Conservation (phyloP, 2,888 invertebrate genomes). For the Philonicus albiceps region DNA sequence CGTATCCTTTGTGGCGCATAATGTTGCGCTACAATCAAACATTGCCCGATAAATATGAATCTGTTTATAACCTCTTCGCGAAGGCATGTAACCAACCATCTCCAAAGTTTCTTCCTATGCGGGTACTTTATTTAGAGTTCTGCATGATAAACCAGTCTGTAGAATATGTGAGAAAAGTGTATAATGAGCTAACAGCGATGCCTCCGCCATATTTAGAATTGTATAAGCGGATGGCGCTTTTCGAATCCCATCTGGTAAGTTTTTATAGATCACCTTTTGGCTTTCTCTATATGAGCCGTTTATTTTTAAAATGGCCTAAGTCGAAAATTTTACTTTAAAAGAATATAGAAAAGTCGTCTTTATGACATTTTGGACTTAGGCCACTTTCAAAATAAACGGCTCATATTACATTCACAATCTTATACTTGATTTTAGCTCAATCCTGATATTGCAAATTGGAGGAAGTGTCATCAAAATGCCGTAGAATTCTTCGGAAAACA, state of each 20-base stretch:
- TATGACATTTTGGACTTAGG: too few species aligned
- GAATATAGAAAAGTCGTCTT: too few species aligned
- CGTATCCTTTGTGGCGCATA: slow-evolving; percentile 55
- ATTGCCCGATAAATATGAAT: slow-evolving; percentile 52
- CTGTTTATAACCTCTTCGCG: slow-evolving; percentile 54
- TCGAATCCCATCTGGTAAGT: slow-evolving; percentile 62
- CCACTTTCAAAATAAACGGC: too few species aligned
- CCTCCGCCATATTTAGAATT: slow-evolving; percentile 70
- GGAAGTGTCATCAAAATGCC: slow-evolving; percentile 71
- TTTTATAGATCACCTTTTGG: slow-evolving; percentile 47
- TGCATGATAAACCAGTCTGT: slow-evolving; percentile 61
- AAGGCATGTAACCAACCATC: slow-evolving; percentile 54
- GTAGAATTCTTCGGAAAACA: slow-evolving; percentile 72
- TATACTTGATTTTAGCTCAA: slow-evolving; percentile 53
- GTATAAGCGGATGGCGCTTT: slow-evolving; percentile 68
- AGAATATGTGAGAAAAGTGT: slow-evolving; percentile 69
- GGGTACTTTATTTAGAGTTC: slow-evolving; percentile 56
- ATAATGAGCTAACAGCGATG: slow-evolving; percentile 67
- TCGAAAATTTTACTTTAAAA: too few species aligned
- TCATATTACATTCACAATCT: neutral
- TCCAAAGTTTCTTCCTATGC: slow-evolving; percentile 54
- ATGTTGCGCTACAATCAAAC: slow-evolving; percentile 56
- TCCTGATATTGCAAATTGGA: slow-evolving; percentile 65
- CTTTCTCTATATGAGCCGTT: neutral
- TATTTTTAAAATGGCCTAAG: too few species aligned